Conservation (phyloP, 2,113 vertebrate species). For the Chitala chitala region DNA sequence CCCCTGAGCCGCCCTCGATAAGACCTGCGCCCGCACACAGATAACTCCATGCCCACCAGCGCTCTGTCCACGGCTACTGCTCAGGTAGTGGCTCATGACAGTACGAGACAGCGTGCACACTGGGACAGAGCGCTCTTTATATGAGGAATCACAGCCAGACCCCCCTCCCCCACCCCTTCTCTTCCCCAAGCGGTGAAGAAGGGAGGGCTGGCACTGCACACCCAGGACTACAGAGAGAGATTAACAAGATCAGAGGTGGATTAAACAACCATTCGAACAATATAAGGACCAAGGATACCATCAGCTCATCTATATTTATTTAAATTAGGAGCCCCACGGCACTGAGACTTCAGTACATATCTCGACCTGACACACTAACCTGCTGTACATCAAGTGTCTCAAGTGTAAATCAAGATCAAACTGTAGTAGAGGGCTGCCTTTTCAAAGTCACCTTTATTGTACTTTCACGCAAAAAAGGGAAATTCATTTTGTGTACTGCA, state of each 20-base stretch:
- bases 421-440: too few species aligned
- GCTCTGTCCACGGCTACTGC: too few species aligned
- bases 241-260: neutral
- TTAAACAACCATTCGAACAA: neutral
- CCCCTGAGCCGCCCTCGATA: constrained; percentile 3
- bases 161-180: neutral
- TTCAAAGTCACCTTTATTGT: too few species aligned
- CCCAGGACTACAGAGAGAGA: neutral
- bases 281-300: too few species aligned
- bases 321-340: neutral
- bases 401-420: too few species aligned
- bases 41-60: constrained; percentile 37
- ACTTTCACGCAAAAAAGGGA: too few species aligned
- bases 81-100: neutral
- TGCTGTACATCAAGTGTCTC: neutral
- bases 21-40: constrained; percentile 11
- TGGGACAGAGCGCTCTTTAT: constrained; percentile 4
- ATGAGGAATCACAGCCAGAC: neutral
- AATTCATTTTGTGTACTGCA: too few species aligned
- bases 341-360: neutral
- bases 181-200: neutral
- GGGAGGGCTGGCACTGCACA: neutral
- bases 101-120: neutral
- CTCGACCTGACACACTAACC: too few species aligned
- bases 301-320: neutral